These are phyloP conservation scores for Stenodema calcarata DNA, from an alignment of 2,888 invertebrate species.

Conservation along the genomic window DNA sequence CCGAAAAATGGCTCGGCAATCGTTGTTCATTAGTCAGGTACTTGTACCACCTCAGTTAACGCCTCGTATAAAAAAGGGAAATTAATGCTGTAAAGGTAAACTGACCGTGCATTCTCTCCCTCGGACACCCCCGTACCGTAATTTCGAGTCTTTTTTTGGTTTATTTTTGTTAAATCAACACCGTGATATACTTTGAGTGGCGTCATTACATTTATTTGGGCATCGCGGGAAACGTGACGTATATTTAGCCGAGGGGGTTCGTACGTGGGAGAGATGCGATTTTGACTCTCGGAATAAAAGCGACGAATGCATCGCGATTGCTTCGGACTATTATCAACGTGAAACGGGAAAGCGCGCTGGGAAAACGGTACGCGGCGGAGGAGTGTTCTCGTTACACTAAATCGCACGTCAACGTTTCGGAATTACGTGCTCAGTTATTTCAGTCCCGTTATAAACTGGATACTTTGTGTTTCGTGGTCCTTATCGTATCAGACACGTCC, in stretches of 20 bases:
- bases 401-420: too few relatives aligned
- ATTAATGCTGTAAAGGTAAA: neutral
- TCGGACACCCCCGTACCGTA: neutral
- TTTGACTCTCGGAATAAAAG: too few relatives aligned
- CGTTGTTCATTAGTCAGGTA: neutral
- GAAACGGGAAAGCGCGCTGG: too few relatives aligned
- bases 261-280: too few relatives aligned
- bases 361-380: too few relatives aligned
- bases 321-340: too few relatives aligned
- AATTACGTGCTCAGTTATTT: too few relatives aligned
- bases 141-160: neutral
- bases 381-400: too few relatives aligned
- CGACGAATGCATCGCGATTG: too few relatives aligned
- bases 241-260: neutral
- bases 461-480: too few relatives aligned
- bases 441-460: too few relatives aligned
- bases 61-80: neutral
- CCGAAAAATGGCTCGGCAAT: neutral
- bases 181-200: neutral
- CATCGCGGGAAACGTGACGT: neutral
- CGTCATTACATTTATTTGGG: neutral
- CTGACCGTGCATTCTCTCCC: neutral
- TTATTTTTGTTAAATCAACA: neutral
- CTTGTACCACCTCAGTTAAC: neutral
- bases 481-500: too few relatives aligned